Conservation (phyloP, 1,140 invertebrate species). For the Apis mellifera region Amel_HAv3.1 CM009936.2:521501-522000, state of each 20-base stretch:
- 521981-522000: background rate
- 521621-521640: conserved; percentile 39
- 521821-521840: conserved; percentile 33
- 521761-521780: too few species aligned
- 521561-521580: background rate
- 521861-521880: conserved; percentile 51
- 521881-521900: conserved; percentile 47
- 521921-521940: background rate
- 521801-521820: conserved; percentile 30
- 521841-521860: conserved; percentile 53
- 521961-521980: background rate
- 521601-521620: conserved; percentile 18
- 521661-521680: background rate
- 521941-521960: conserved; percentile 2
- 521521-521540: too few species aligned
- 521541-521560: background rate
- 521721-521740: conserved; percentile 7
- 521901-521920: background rate
- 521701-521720: background rate
- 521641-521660: conserved; percentile 35
- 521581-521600: conserved; percentile 29
- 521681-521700: too few species aligned
- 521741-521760: conserved; percentile 46
- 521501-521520: too few species aligned
- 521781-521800: too few species aligned